A percentile compares a stretch with the other conserved stretches of the same genome.
Evolutionary conservation across 2,113 vertebrate species (phyloP).

Genomic region (Sula dactylatra): DNA sequence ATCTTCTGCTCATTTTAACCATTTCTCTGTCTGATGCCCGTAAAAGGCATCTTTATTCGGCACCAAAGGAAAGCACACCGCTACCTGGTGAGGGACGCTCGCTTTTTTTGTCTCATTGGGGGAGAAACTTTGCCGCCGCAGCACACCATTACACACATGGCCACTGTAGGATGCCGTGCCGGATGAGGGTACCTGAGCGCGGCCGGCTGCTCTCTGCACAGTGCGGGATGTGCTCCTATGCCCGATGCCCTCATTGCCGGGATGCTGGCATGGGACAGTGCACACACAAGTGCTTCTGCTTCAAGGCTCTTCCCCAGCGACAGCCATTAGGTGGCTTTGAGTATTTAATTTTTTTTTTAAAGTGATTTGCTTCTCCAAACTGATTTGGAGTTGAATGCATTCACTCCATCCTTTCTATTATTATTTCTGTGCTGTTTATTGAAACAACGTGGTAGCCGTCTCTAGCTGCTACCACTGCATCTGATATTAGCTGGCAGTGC

Average conservation of each 20-base stretch:
- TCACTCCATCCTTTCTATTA: not conserved
- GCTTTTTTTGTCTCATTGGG: not conserved
- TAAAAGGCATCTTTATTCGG: not conserved
- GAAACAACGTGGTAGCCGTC: not conserved
- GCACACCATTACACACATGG: rapidly evolving
- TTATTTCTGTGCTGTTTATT: not conserved
- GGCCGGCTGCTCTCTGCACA: rapidly evolving
- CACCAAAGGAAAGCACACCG: not conserved
- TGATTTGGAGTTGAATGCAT: not conserved
- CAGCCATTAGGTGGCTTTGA: not conserved
- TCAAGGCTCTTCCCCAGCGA: not conserved
- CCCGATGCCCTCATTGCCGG: not conserved
- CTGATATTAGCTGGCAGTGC: not conserved
- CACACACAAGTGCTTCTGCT: not conserved
- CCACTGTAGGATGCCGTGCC: rapidly evolving
- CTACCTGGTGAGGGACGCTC: not conserved
- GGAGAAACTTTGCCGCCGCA: not conserved
- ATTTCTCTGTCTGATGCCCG: not conserved
- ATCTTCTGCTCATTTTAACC: not conserved
- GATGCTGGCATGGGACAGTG: not conserved
- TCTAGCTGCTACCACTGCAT: too few relatives aligned
- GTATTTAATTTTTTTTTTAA: not conserved
- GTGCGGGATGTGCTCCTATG: not conserved
- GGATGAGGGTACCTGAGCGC: not conserved
- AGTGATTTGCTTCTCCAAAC: not conserved